Evolutionary conservation across 2,888 invertebrate species (phyloP).

Genomic region (Tachina grossa): DNA sequence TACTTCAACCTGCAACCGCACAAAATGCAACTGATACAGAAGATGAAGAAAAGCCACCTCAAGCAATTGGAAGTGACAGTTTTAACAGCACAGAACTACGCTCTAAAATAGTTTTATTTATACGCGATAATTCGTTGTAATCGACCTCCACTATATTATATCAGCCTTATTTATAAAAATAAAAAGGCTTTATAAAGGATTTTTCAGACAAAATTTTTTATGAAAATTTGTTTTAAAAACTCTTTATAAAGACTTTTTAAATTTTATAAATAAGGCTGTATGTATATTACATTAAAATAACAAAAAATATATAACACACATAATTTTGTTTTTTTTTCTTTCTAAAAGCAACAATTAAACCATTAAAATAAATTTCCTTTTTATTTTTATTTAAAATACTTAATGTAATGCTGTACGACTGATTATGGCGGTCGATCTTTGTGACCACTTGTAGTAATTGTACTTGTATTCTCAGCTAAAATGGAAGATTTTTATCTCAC

Average conservation of each 20-base stretch:
- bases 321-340: neutral
- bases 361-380: neutral
- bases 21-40: no score
- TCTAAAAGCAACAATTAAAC: neutral
- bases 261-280: no score
- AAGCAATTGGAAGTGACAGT: no score
- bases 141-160: neutral
- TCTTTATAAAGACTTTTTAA: no score
- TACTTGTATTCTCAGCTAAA: constrained; percentile 7
- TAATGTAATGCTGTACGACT: neutral
- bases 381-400: constrained; percentile 16
- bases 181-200: no score
- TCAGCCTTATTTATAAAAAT: no score
- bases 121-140: neutral
- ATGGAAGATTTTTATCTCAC: constrained; percentile 46
- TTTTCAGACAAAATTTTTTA: no score
- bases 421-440: constrained; percentile 16
- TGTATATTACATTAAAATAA: neutral
- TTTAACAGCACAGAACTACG: no score
- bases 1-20: no score
- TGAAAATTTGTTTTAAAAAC: no score
- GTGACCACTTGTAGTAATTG: constrained; percentile 40
- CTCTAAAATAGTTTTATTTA: neutral
- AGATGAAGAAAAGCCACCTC: no score
- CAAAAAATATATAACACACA: neutral